Evolutionary conservation across 2,113 vertebrate genomes (phyloP).

Genomic region (Megaceryle torquata): DNA sequence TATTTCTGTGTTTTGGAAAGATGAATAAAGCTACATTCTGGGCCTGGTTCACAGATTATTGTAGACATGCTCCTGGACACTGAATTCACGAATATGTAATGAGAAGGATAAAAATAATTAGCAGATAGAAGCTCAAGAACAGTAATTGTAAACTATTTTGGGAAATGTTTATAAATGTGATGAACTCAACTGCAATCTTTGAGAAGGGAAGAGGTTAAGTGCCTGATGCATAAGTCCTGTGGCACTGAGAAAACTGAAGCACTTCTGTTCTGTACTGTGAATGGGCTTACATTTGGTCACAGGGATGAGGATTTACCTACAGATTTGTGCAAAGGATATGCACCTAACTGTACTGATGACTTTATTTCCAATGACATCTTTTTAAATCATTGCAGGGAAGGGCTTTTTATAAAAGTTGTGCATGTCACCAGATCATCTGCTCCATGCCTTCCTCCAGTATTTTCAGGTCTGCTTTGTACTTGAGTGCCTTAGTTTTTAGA

Average conservation of each 20-base stretch:
- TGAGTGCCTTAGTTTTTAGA: not conserved
- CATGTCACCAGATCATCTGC: not conserved
- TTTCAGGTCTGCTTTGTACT: not conserved
- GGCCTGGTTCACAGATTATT: not conserved
- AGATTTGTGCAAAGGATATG: not conserved
- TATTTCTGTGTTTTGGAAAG: not conserved
- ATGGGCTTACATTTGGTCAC: not conserved
- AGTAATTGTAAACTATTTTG: not conserved
- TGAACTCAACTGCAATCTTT: not conserved
- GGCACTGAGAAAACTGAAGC: not conserved
- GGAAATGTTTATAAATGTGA: not conserved
- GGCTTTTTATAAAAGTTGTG: not conserved
- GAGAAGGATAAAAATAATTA: not conserved
- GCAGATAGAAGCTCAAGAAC: not conserved
- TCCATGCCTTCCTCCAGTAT: not conserved
- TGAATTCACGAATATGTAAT: not conserved
- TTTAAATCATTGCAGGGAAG: not conserved
- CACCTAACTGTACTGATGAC: not conserved
- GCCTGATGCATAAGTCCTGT: not conserved
- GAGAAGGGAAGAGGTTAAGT: not conserved
- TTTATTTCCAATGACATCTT: not conserved
- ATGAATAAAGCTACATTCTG: not conserved
- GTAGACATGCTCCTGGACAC: not conserved
- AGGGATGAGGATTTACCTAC: not conserved
- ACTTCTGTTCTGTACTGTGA: not conserved